A percentile compares a stretch with the other conserved stretches of the same genome.
These are phyloP conservation scores for Anthonomus grandis DNA, from an alignment of 1,140 invertebrate genomes.

Conservation along the genomic window DNA sequence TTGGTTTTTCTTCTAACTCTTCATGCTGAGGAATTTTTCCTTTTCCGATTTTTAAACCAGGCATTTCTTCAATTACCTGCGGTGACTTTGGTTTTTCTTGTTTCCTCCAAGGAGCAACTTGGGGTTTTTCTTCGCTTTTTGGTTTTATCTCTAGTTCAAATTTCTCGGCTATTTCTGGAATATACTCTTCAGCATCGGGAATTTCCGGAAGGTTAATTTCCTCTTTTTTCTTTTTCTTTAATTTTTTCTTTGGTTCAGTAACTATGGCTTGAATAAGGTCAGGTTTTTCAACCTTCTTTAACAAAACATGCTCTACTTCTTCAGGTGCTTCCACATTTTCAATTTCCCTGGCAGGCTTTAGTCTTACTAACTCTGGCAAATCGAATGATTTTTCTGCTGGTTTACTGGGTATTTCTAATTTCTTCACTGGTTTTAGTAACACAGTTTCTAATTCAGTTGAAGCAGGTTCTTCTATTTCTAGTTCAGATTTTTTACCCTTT, in stretches of 20 bases:
- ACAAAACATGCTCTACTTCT: conserved; percentile 45
- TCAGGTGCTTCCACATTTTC: conserved; percentile 35
- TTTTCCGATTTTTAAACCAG: conserved; percentile 43
- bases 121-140: conserved; percentile 36
- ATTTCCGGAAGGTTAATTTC: conserved; percentile 32
- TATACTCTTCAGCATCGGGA: conserved; percentile 39
- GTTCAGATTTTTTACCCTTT: conserved; percentile 27
- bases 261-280: conserved; percentile 18
- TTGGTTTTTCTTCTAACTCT: conserved; percentile 44
- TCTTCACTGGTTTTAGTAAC: conserved; percentile 51
- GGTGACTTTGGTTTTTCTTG: conserved; percentile 40
- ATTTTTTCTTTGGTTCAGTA: conserved; percentile 27
- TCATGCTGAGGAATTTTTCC: conserved; percentile 45
- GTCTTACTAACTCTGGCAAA: conserved; percentile 40
- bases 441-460: no score
- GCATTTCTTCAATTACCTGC: conserved; percentile 33
- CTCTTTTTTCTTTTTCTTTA: conserved; percentile 22
- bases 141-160: conserved; percentile 40
- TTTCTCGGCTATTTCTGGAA: conserved; percentile 36
- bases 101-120: conserved; percentile 37
- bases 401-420: conserved; percentile 26
- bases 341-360: conserved; percentile 43
- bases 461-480: no score
- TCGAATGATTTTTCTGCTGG: conserved; percentile 39
- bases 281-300: conserved; percentile 47